Base-by-base conservation (phyloP, 2,888 invertebrate species). In the Macrophya annulata region DNA sequence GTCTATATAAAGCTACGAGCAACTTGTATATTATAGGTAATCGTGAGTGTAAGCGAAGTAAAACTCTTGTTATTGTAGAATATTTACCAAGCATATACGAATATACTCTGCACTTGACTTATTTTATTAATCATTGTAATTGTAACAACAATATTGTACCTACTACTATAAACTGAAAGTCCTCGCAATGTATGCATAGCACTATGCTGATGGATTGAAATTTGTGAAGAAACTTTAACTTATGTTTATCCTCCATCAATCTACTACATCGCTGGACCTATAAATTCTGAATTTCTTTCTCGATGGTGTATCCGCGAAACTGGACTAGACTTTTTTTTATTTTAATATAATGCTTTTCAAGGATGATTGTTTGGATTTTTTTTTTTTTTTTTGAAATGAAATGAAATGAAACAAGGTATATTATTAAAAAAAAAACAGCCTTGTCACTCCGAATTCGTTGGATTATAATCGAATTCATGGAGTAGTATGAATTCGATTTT, bases 81-180 rank as follows among this genome's bases (percentile, higher is more conserved):
- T 65, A 65, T 31, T 25, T 31, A 15, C 37, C 65, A 4, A 15
- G 31, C 10, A n/a, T 17, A 37, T 37, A 37, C 17, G 15, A 1
- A 12, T 6, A 17, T n/a, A 17, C 6, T 37, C 72, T 21, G n/a
- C n/a, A 2, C 72, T 45, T 15, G 12, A 21, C 68, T 37, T 37
- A 74, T 43, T 74, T 74, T 15, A 15, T 21, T 74, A 45, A 74
- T 74, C 45, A 45, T 45, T 45, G 45, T 74, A 74, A 74, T 74
- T 45, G 72, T 74, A 45, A 1, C 43, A 40, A 45, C 21, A 21
- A 74, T 74, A 45, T 74, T 74, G n/a, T 74, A 74, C 43, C 43
- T n/a, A n/a, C 40, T n/a, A 40, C 40, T 17, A n/a, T n/a, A n/a
- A n/a, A n/a, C n/a, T n/a, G n/a, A 25, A 68, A 37, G 45, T 1